A percentile compares a stretch with the other conserved stretches of the same genome.
Conservation (phyloP, 2,888 invertebrate genomes). For the Caenorhabditis angaria region DNA sequence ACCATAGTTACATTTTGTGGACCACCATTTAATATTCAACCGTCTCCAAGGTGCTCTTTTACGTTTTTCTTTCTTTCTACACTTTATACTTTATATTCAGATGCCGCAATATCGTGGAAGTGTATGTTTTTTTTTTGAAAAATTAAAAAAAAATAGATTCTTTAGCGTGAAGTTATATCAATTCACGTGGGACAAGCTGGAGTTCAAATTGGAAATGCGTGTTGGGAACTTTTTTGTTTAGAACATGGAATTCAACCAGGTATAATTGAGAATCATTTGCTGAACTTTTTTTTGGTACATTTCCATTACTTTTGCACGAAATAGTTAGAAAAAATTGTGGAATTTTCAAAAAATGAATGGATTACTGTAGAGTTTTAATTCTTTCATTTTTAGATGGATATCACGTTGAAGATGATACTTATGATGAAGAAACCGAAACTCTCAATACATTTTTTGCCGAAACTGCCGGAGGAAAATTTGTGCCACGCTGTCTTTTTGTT, state of each 20-base stretch:
- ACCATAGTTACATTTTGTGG: background rate
- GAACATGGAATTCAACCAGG: conserved; percentile 76
- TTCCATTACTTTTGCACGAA: background rate
- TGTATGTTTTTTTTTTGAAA: conserved; percentile 21
- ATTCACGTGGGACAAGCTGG: conserved; percentile 56
- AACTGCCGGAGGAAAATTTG: conserved; percentile 80
- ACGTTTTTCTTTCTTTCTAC: background rate
- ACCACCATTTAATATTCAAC: conserved; percentile 1
- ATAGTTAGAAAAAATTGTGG: background rate
- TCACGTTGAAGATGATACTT: conserved; percentile 50
- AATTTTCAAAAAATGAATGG: conserved; percentile 9
- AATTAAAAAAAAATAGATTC: background rate
- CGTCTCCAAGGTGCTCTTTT: background rate
- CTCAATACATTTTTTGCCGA: conserved; percentile 85
- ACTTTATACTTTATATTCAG: background rate
- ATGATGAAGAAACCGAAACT: conserved; percentile 81
- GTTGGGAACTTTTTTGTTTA: conserved; percentile 77
- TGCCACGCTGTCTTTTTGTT: conserved; percentile 57
- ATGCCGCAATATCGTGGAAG: conserved; percentile 48
- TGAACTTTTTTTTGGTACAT: conserved; percentile 27
- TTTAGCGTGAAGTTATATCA: conserved; percentile 55
- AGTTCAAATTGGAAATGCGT: conserved; percentile 74
- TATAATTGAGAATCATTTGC: conserved; percentile 12
- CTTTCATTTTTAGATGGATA: conserved; percentile 59
- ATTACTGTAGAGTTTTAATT: too few species aligned